phyloP scores from a whole-genome alignment of 2,888 invertebrate genomes.

The Sarcophaga rosellei region DNA sequence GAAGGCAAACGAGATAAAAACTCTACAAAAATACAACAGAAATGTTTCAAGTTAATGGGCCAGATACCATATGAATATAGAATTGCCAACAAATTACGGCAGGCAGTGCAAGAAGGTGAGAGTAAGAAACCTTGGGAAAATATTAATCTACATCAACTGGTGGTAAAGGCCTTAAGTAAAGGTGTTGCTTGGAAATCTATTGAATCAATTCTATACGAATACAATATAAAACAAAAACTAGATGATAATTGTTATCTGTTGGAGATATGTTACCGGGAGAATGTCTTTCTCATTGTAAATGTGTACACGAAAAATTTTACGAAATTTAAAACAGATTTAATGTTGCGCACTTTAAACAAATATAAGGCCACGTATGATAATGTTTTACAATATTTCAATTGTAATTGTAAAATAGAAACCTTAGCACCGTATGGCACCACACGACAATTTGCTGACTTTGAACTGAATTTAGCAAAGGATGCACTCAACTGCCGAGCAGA shows the following conservation, averaged over 20 bases:
- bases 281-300: constrained; percentile 67
- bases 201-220: neutral
- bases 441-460: constrained; percentile 1
- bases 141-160: neutral
- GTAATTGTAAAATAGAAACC: constrained; percentile 68
- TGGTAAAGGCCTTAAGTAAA: neutral
- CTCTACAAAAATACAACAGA: neutral
- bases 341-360: constrained; percentile 59
- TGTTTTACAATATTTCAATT: constrained; percentile 64
- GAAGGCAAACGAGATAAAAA: neutral
- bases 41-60: neutral
- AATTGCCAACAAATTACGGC: neutral
- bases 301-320: constrained; percentile 66
- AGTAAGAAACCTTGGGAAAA: neutral
- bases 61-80: neutral
- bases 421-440: constrained; percentile 48
- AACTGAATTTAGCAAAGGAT: constrained; percentile 65
- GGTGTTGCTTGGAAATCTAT: constrained; percentile 2
- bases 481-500: constrained; percentile 69
- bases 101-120: neutral
- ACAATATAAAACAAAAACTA: neutral
- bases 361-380: constrained; percentile 65
- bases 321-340: constrained; percentile 59
- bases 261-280: constrained; percentile 67
- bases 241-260: constrained; percentile 36